Evolutionary conservation across 1,140 invertebrate genomes (phyloP).

Genomic region (Papilio polyxenes): DNA sequence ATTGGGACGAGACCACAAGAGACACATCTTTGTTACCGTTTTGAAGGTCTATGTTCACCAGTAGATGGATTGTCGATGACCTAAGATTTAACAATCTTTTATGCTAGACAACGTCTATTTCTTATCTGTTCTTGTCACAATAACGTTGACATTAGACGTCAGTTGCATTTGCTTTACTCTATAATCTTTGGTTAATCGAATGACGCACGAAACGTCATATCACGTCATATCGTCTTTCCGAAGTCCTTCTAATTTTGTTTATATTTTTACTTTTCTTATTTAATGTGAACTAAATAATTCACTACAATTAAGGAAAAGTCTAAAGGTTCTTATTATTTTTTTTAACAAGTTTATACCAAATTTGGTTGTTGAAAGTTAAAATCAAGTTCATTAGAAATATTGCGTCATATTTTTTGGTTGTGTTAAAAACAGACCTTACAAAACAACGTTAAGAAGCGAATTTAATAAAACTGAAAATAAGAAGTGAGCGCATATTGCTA

Average conservation of each 20-base stretch:
- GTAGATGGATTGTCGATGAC: neutral
- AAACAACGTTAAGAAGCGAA: neutral
- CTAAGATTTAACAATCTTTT: neutral
- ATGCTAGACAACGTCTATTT: neutral
- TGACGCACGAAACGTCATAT: neutral
- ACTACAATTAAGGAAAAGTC: neutral
- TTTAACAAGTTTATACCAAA: neutral
- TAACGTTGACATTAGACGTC: neutral
- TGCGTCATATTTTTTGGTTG: slow-evolving; percentile 30
- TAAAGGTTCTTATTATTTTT: neutral
- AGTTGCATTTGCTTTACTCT: neutral
- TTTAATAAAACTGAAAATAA: neutral
- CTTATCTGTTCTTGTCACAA: neutral
- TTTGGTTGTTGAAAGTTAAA: neutral
- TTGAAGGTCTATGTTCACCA: no score
- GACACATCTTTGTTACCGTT: no score
- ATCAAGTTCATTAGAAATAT: slow-evolving; percentile 10
- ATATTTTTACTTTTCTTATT: neutral
- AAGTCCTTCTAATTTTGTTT: neutral
- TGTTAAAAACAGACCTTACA: neutral
- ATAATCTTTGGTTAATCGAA: neutral
- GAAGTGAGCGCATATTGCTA: neutral
- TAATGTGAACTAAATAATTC: neutral
- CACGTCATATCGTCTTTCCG: neutral
- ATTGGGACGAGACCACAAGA: no score